These are phyloP conservation scores for Emys orbicularis DNA, from an alignment of 2,797 vertebrate genomes.

Conservation along the genomic window DNA sequence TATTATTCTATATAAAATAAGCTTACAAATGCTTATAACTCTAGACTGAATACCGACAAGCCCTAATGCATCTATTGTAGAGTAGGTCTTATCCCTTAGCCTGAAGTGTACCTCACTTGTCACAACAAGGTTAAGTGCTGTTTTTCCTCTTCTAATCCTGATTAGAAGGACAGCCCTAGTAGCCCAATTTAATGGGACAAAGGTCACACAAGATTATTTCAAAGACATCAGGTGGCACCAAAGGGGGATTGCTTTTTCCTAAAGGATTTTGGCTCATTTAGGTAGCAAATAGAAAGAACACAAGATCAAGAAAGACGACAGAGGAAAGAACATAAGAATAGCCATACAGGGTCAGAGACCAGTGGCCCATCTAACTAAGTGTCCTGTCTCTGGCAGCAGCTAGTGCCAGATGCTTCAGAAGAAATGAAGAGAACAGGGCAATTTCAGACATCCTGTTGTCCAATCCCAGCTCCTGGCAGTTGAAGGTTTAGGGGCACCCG, in stretches of 20 bases:
- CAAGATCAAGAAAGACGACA: neutral
- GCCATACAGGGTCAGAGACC: neutral
- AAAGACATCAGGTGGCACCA: neutral
- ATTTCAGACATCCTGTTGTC: neutral
- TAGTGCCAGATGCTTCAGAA: neutral
- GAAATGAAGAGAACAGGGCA: neutral
- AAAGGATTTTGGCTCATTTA: neutral
- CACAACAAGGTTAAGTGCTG: slow-evolving; percentile 53
- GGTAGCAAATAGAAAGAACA: neutral
- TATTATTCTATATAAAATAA: neutral
- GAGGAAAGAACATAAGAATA: neutral
- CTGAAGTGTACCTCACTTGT: slow-evolving; percentile 29
- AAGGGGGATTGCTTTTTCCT: neutral
- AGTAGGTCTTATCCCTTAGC: neutral
- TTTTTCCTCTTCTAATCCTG: slow-evolving; percentile 63
- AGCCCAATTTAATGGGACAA: slow-evolving; percentile 53
- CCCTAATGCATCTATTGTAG: slow-evolving; percentile 7
- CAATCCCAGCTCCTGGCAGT: neutral
- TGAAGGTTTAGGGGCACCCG: neutral
- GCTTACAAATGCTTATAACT: slow-evolving; percentile 1
- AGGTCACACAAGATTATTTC: slow-evolving; percentile 33
- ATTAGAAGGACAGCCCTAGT: slow-evolving; percentile 5
- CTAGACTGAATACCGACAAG: neutral
- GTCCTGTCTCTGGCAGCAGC: neutral
- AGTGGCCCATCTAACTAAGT: neutral